phyloP scores from a whole-genome alignment of 2,888 invertebrate species.

The Nebria salina region DNA sequence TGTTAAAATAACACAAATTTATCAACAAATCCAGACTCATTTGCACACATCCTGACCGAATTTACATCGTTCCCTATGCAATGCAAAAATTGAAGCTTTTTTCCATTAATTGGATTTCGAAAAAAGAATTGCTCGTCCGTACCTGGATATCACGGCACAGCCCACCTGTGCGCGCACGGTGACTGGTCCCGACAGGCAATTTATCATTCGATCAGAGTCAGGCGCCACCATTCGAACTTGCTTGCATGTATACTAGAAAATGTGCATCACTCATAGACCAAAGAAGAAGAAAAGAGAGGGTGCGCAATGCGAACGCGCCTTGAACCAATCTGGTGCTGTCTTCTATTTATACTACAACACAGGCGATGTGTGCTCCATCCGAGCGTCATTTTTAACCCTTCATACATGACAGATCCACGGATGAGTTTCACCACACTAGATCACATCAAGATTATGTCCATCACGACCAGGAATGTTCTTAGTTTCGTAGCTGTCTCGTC shows the following conservation, averaged over 20 bases:
- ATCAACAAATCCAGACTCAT: too few relatives aligned
- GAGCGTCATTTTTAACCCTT: background rate
- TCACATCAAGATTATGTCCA: background rate
- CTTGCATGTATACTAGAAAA: background rate
- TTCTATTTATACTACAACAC: background rate
- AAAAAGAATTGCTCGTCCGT: background rate
- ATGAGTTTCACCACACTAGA: background rate
- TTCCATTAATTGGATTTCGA: too few relatives aligned
- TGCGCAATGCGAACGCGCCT: background rate
- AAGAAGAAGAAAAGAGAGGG: background rate
- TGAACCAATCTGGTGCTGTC: background rate
- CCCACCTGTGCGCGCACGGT: constrained; percentile 41
- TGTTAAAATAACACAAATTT: too few relatives aligned
- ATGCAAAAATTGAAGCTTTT: too few relatives aligned
- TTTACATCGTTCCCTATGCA: too few relatives aligned
- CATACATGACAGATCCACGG: background rate
- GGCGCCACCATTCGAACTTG: constrained; percentile 24
- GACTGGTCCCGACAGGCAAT: constrained; percentile 42
- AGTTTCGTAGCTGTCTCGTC: background rate
- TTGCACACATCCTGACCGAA: too few relatives aligned
- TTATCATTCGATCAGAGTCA: constrained; percentile 45
- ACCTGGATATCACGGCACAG: constrained; percentile 10
- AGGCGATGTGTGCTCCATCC: background rate
- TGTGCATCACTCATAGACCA: background rate
- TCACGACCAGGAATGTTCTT: background rate